Evolutionary conservation across 1,140 invertebrate species (phyloP).

Genomic region (Bombus consobrinus): DNA sequence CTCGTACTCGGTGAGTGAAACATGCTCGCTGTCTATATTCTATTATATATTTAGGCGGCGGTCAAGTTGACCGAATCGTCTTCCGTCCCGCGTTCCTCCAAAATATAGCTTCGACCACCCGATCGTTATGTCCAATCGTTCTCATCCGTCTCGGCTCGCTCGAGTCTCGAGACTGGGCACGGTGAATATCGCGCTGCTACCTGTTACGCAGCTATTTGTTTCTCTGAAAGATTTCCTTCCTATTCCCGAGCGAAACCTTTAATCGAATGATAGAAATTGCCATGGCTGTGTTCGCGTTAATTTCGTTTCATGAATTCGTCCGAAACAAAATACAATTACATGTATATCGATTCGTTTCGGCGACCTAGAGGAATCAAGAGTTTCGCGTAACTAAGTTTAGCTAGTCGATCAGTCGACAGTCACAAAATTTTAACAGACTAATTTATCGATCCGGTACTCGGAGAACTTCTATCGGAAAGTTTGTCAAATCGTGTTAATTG

Average conservation of each 20-base stretch:
- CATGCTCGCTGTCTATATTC: not conserved
- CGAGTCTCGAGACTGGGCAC: not conserved
- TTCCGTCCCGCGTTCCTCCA: not conserved
- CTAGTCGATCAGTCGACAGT: not conserved
- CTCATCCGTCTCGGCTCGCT: too few species aligned
- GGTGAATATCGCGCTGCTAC: conserved; percentile 10
- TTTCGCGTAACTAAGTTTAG: not conserved
- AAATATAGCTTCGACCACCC: not conserved
- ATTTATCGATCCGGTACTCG: not conserved
- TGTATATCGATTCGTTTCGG: not conserved
- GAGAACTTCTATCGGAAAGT: conserved; percentile 30
- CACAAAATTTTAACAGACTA: not conserved
- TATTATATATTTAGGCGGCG: conserved; percentile 54
- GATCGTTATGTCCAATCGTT: not conserved
- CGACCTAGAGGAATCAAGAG: not conserved
- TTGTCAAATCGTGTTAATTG: conserved; percentile 37
- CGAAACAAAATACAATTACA: not conserved
- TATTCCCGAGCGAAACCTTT: not conserved
- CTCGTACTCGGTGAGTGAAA: conserved; percentile 79
- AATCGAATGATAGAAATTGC: not conserved
- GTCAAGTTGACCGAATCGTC: not conserved
- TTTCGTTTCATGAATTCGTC: not conserved
- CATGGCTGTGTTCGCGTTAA: too few species aligned
- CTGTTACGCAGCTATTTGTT: conserved; percentile 24
- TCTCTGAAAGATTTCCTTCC: not conserved